A percentile compares a stretch with the other conserved stretches of the same genome.
These are phyloP conservation scores for Thereva unica DNA, from an alignment of 2,888 invertebrate species.

Conservation along the genomic window DNA sequence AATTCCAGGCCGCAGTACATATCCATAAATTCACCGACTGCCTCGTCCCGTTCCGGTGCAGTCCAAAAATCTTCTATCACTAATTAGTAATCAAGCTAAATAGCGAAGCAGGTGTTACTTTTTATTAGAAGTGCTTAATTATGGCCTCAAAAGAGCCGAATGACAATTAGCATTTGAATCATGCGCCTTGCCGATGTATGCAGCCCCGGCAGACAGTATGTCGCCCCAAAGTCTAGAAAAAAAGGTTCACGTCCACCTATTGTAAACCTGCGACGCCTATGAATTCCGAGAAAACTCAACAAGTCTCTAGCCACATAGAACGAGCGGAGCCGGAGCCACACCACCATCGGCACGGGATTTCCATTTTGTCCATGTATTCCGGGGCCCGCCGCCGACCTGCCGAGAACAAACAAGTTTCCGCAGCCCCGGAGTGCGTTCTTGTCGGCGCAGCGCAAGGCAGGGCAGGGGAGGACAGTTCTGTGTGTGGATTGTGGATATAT, in stretches of 20 bases:
- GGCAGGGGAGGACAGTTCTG: no score
- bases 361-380: no score
- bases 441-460: no score
- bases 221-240: constrained; percentile 33
- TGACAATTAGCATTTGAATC: constrained; percentile 32
- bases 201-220: constrained; percentile 35
- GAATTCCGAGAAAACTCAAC: constrained; percentile 46
- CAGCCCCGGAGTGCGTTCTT: no score
- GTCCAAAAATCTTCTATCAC: background rate
- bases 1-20: no score
- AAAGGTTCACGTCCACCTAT: constrained; percentile 40
- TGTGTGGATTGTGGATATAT: no score
- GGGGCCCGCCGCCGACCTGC: no score
- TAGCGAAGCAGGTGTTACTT: constrained; percentile 4
- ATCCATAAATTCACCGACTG: no score
- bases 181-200: constrained; percentile 15
- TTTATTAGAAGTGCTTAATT: constrained; percentile 15
- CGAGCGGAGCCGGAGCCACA: constrained; percentile 42
- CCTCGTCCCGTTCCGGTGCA: no score
- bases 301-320: constrained; percentile 45
- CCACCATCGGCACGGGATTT: background rate
- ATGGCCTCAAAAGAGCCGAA: constrained; percentile 26
- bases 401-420: no score
- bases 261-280: constrained; percentile 45
- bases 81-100: constrained; percentile 3